phyloP scores from a whole-genome alignment of 2,797 vertebrate species.

The Danio albolineatus region DNA sequence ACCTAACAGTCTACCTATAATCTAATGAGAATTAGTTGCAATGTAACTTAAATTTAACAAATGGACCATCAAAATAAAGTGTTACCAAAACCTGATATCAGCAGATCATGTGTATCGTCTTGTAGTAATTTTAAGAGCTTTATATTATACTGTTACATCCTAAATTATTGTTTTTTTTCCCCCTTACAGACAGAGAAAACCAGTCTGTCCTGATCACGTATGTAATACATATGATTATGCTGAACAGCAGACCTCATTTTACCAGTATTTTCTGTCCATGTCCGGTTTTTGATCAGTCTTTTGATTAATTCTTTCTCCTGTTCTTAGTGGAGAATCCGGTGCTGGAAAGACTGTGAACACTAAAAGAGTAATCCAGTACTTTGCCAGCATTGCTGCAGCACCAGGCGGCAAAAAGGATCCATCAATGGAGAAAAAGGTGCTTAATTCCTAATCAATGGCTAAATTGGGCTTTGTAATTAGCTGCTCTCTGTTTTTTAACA shows the following conservation, averaged over 20 bases:
- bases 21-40: no score
- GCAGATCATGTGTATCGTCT: no score
- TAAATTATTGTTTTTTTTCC: no score
- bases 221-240: slow-evolving; percentile 34
- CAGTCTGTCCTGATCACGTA: slow-evolving; percentile 79
- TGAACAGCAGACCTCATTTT: neutral
- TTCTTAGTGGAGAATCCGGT: slow-evolving; percentile 82
- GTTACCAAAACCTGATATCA: no score
- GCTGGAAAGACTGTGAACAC: slow-evolving; percentile 86
- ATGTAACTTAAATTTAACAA: no score
- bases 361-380: slow-evolving; percentile 85
- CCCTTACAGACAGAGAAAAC: slow-evolving; percentile 76
- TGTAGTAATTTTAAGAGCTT: neutral
- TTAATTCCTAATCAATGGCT: neutral
- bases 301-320: neutral
- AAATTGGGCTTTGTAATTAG: no score
- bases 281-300: neutral
- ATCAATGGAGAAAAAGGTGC: slow-evolving; percentile 78
- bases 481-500: no score
- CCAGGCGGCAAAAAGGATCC: slow-evolving; percentile 82
- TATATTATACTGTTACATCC: neutral
- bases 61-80: no score
- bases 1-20: no score
- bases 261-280: slow-evolving; percentile 49
- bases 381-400: slow-evolving; percentile 84